Base-by-base conservation (phyloP, 92 coral and sea anemone genomes). In the Epizoanthus scotinus region DNA sequence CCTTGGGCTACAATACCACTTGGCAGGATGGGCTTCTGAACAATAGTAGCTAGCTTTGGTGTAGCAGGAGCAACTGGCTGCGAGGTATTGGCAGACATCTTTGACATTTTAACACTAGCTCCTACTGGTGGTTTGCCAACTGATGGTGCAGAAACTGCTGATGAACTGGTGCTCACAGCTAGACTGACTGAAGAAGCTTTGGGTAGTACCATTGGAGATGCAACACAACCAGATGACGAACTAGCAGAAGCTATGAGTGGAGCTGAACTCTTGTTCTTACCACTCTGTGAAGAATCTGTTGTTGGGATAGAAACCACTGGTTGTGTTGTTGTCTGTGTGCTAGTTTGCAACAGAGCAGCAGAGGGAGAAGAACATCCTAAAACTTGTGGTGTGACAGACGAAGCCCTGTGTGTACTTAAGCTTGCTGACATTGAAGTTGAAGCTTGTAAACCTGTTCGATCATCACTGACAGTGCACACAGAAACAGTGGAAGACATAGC, bases 1-100 rank as follows among this genome's bases (percentile, higher is more conserved):
- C 81, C 68, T 38, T 58, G 81, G 59, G 68, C 81, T 56, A 38
- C 56, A 38, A 75, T 21, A 58, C 68, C 69, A 40, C 81, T 75
- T 22, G 69, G 81, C 17, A 75, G 38, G 44, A 59, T 59, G 38
- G 81, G 81, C 62, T 75, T 75, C 81, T 75, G 81, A 60, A 60
- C 31, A 34, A 75, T 40, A 24, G 67, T 75, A 44, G 81, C 81
- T 75, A 75, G 40, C 49, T 75, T 75, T 26, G 81, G 81, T 57
- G 56, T 3, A 15, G 49, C 47, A 59, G 66, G 38, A 58, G 56
- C 68, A 59, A 20, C 56, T 59, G 68, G 7, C 9, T 75, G 56
- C 40, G 81, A 21, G 24, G 52, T 18, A 44, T 6, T 24, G 29
- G 81, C 22, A 22, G 81, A 60, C 25, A 19, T 20, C 6, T 75